Base-by-base conservation (phyloP, 2,113 vertebrate species). In the Mesoclemmys tuberculata region DNA sequence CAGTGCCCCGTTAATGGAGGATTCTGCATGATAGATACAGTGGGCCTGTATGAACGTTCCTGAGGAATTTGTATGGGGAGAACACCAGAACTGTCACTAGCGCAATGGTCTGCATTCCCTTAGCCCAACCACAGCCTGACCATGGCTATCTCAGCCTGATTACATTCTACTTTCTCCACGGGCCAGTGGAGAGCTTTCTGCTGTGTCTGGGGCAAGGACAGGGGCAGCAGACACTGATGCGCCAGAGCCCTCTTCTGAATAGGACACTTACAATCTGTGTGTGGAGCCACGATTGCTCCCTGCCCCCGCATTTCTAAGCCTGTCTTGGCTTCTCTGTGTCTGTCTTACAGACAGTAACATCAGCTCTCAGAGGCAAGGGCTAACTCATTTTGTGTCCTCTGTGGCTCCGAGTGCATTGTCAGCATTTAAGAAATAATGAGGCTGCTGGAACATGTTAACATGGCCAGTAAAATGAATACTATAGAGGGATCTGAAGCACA, bases 401-500 rank as follows among this genome's bases (percentile, higher is more conserved):
- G 38, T n/a, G 55, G 80, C 12, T 1, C 22, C 0, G 0, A 87
- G 38, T 1, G 2, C 0, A 0, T 52, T 64, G n/a, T 56, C 58
- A 89, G 41, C 18, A 6, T 2, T 3, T 52, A 55, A 27, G 80
- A 89, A 49, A 81, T 78, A 81, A 54, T 46, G 16, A 84, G 41
- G 49, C 68, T 91, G 49, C 80, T 46, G 55, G 58, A n/a, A 22
- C n/a, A 58, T 61, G 56, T 27, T 79, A 54, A 46, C 56, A 22
- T 1, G 1, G 49, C 48, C 81, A 52, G 68, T 51, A 56, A 74
- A 64, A 19, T 21, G 29, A 82, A 24, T 8, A 31, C 80, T 87
- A 58, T 82, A 31, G 56, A 71, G 29, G 48, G 4, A 8, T 16
- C 8, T 8, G 55, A n/a, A 49, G 31, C 12, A 19, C 4, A 11